Evolutionary conservation across 2,888 invertebrate species (phyloP), one percentile per base, ranked within the genome.

Genomic region (Agrilus cyanescens): DNA sequence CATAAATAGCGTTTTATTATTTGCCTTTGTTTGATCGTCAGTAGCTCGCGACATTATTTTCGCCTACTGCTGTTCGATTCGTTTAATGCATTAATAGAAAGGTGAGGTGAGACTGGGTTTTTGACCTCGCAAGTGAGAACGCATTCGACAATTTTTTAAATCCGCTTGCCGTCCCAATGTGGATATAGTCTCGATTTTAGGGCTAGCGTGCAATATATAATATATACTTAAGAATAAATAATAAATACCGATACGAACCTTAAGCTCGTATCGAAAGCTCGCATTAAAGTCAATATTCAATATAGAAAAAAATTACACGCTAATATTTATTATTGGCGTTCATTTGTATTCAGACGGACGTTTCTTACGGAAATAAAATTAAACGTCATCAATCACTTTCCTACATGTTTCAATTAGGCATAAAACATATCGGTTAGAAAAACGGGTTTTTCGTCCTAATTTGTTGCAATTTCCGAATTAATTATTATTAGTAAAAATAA

Each of bases 341-440:
- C 35, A 39, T 18, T 29, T 44, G 36, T 38, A 34, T 42, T 41
- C 39, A 39, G 41, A 31, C 43, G 41, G 46, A 46, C 46, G 43
- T 43, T 46, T 25, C 25, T 8, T 25, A 25, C 25, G 25, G 25
- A 25, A 25, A 25, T 25, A 25, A 10, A 25, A 25, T 10, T 25
- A 25, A 25, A 25, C 43, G 40, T 50, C 48, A 39, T 46, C 47
- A 45, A 49, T 46, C 48, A 48, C 46, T 49, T 57, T 60, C 63
- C 63, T 63, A 62, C 62, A 53, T 57, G 63, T 60, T 59, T 62
- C 63, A 63, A 63, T 63, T 63, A 59, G 49, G 25, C 25, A 44
- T 50, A 52, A 48, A 48, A 52, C 54, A 56, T 55, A 54, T 56
- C 56, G 47, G 41, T 51, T 51, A 52, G 52, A 51, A 52, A 52